These are phyloP conservation scores for Anagrus nilaparvatae DNA, from an alignment of 1,140 invertebrate species.

Conservation along the genomic window DNA sequence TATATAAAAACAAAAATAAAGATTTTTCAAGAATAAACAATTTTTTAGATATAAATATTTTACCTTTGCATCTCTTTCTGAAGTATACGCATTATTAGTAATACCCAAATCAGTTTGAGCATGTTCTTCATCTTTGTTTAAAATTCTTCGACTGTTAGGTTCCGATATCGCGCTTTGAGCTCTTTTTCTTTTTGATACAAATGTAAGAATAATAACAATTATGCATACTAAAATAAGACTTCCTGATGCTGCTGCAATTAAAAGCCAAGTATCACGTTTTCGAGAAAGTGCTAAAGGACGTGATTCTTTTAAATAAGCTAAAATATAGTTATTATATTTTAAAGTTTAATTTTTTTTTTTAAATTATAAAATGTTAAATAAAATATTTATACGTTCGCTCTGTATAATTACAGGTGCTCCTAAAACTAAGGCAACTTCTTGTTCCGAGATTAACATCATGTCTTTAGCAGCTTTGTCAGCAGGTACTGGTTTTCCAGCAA, in stretches of 20 bases:
- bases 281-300: slow-evolving; percentile 52
- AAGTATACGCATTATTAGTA: slow-evolving; percentile 34
- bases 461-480: slow-evolving; percentile 67
- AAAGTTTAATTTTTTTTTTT: slow-evolving; percentile 6
- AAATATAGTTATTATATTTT: slow-evolving; percentile 19
- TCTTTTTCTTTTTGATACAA: slow-evolving; percentile 48
- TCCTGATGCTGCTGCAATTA: slow-evolving; percentile 49
- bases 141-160: slow-evolving; percentile 23
- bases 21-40: too few relatives aligned
- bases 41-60: too few relatives aligned
- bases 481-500: slow-evolving; percentile 63
- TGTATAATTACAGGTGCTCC: slow-evolving; percentile 68
- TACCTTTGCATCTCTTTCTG: slow-evolving; percentile 34
- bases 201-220: slow-evolving; percentile 49
- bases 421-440: slow-evolving; percentile 61
- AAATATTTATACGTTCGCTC: slow-evolving; percentile 64
- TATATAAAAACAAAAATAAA: too few relatives aligned
- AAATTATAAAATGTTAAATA: background rate
- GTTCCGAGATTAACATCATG: slow-evolving; percentile 62
- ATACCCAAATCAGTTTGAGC: slow-evolving; percentile 20
- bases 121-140: slow-evolving; percentile 32
- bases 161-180: slow-evolving; percentile 29
- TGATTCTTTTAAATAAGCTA: slow-evolving; percentile 60
- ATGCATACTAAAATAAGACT: slow-evolving; percentile 53
- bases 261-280: slow-evolving; percentile 51